Evolutionary conservation across 2,888 invertebrate species (phyloP).

Genomic region (Rambutsinella grinnellia): DNA sequence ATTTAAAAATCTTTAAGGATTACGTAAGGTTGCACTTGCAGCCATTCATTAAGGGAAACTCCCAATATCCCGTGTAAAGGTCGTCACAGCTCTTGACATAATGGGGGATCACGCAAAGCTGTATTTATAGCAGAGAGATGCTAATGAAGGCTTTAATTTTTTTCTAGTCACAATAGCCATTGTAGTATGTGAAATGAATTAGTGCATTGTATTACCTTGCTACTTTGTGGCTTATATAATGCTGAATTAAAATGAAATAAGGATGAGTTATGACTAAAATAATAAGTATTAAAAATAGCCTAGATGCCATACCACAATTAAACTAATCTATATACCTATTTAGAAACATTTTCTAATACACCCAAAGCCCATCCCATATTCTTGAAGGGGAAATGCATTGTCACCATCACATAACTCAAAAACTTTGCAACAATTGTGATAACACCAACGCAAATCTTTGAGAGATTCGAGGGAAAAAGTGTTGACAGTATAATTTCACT

Average conservation of each 20-base stretch:
- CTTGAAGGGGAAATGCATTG: neutral
- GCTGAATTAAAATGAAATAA: too few relatives aligned
- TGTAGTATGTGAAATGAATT: neutral
- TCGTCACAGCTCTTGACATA: neutral
- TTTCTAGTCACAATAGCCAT: neutral
- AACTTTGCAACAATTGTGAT: too few relatives aligned
- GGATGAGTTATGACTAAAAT: too few relatives aligned
- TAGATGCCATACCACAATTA: too few relatives aligned
- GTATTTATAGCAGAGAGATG: neutral
- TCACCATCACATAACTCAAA: neutral
- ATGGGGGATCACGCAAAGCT: neutral
- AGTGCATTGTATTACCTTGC: neutral
- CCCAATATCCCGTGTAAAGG: neutral
- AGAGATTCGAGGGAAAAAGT: neutral
- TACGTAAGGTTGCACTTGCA: too few relatives aligned
- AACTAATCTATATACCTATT: too few relatives aligned
- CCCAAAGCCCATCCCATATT: neutral
- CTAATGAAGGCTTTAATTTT: neutral
- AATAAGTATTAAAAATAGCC: too few relatives aligned
- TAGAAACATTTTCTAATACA: too few relatives aligned
- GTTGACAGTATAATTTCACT: constrained; percentile 45
- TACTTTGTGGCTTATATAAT: too few relatives aligned
- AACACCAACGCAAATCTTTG: too few relatives aligned
- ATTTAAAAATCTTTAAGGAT: too few relatives aligned
- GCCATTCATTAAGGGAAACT: neutral